Conservation (phyloP, 37 sponge, comb jelly and placozoan genomes). For the Petrosia ficiformis region DNA sequence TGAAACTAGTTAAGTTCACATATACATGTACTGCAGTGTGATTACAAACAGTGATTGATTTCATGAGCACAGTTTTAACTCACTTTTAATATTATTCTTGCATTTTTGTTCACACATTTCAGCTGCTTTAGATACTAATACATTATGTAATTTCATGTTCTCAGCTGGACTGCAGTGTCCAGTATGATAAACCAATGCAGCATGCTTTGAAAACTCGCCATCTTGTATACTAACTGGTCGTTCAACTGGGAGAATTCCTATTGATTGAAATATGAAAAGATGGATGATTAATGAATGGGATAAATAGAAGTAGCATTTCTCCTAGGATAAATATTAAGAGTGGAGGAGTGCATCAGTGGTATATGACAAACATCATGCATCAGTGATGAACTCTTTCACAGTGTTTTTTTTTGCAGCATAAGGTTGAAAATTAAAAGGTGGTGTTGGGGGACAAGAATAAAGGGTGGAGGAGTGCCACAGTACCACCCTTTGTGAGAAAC, state of each 20-base stretch:
- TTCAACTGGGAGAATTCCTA: conserved; percentile 55
- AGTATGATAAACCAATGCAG: conserved; percentile 82
- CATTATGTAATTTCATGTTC: conserved; percentile 83
- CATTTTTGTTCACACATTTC: conserved; percentile 63
- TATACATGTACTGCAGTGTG: too few relatives aligned
- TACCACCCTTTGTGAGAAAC: too few relatives aligned
- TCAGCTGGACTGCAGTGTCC: conserved; percentile 65
- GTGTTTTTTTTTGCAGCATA: background rate
- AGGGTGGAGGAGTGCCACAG: too few relatives aligned
- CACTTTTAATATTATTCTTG: conserved; percentile 46
- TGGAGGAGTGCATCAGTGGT: too few relatives aligned
- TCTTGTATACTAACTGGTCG: conserved; percentile 58
- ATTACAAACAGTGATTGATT: too few relatives aligned
- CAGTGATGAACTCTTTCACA: too few relatives aligned
- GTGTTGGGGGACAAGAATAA: background rate
- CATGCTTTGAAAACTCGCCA: conserved; percentile 70
- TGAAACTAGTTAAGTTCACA: too few relatives aligned
- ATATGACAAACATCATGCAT: background rate
- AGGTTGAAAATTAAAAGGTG: too few relatives aligned
- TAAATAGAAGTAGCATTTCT: background rate
- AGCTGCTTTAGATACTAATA: conserved; percentile 54
- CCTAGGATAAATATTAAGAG: too few relatives aligned
- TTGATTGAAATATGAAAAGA: too few relatives aligned
- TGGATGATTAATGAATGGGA: background rate
- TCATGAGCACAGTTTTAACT: too few relatives aligned